A percentile compares a stretch with the other conserved stretches of the same genome.
phyloP scores from a whole-genome alignment of 1,140 invertebrate genomes.

The Capitella teleta region DNA sequence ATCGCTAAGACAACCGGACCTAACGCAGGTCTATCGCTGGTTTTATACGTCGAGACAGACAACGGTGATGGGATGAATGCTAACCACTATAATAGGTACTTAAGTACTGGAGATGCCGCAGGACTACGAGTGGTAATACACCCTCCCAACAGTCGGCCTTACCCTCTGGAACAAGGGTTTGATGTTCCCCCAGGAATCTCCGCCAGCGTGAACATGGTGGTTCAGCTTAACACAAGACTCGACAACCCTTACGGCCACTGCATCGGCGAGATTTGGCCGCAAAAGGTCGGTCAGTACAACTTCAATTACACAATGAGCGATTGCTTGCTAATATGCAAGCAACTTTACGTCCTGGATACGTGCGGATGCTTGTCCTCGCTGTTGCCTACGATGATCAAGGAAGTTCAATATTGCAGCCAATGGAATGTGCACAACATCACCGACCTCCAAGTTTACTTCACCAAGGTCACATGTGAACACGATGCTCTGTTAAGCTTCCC shows the following conservation, averaged over 20 bases:
- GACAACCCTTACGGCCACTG: background rate
- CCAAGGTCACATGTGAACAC: too few species aligned
- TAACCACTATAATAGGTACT: background rate
- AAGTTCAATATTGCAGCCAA: too few species aligned
- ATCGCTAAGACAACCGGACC: conserved; percentile 1
- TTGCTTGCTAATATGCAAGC: background rate
- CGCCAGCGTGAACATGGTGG: background rate
- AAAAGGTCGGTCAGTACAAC: too few species aligned
- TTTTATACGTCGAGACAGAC: conserved; percentile 1
- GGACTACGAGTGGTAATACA: background rate
- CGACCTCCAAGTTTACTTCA: too few species aligned
- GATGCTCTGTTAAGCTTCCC: too few species aligned
- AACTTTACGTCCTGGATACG: background rate
- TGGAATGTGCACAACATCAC: too few species aligned
- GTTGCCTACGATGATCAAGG: too few species aligned
- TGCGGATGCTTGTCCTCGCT: background rate
- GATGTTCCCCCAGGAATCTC: background rate
- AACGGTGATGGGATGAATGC: background rate
- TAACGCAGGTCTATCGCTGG: background rate
- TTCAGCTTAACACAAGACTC: background rate
- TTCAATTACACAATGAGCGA: background rate
- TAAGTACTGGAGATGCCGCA: background rate
- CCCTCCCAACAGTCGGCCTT: background rate
- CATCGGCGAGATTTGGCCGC: background rate
- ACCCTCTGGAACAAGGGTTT: background rate